Evolutionary conservation across 2,113 vertebrate genomes (phyloP).

Genomic region (Grammomys dolichurus): DNA sequence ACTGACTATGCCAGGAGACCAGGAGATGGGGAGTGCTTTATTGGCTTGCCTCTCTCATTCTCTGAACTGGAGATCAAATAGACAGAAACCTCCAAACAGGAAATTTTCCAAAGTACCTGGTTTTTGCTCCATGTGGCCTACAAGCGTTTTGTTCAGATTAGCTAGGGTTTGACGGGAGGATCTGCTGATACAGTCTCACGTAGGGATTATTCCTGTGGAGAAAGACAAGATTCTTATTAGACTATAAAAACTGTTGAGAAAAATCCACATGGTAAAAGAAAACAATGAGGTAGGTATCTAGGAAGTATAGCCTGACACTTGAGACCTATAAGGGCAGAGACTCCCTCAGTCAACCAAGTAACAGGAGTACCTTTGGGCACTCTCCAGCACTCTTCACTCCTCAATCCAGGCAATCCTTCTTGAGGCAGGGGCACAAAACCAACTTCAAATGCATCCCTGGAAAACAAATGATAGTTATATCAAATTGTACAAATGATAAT

Average conservation of each 20-base stretch:
- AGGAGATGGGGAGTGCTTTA: background rate
- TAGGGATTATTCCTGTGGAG: conserved; percentile 29
- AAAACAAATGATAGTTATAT: conserved; percentile 67
- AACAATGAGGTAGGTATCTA: background rate
- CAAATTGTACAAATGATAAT: background rate
- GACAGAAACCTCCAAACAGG: background rate
- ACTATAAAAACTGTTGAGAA: background rate
- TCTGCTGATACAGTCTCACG: background rate
- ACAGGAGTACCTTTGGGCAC: conserved; percentile 52
- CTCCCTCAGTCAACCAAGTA: conserved; percentile 34
- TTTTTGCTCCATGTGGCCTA: background rate
- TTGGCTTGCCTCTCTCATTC: conserved; percentile 19
- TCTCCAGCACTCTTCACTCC: conserved; percentile 19
- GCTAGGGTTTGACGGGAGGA: conserved; percentile 25
- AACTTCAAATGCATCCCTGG: conserved; percentile 62
- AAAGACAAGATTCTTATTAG: conserved; percentile 34
- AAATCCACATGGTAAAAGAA: background rate
- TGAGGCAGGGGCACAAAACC: background rate
- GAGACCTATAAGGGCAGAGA: background rate
- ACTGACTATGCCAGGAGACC: background rate
- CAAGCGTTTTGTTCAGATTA: conserved; percentile 14
- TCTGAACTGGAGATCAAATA: conserved; percentile 16
- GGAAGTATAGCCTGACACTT: conserved; percentile 26
- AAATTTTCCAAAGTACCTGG: conserved; percentile 28
- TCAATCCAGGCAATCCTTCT: conserved; percentile 58